Base-by-base conservation (phyloP, 2,888 invertebrate genomes). In the Sepioteuthis lessoniana region DNA sequence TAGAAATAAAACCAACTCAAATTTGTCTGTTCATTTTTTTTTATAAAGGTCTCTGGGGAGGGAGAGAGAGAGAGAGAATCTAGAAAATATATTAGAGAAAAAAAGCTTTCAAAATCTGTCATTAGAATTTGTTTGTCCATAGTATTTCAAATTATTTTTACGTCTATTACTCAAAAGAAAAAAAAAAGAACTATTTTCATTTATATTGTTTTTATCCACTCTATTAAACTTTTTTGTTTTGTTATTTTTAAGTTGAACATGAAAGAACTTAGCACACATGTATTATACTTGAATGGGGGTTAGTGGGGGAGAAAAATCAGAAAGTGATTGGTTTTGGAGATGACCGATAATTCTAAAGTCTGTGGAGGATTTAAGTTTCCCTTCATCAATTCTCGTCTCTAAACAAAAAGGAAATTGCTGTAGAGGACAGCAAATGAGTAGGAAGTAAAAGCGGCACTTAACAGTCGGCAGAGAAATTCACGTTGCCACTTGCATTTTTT, bases 311-410 rank as follows among this genome's bases (percentile, higher is more conserved):
- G 16, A 76, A 76, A 76, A 76, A 76, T 76, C 35, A 76, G 35
- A n/a, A 31, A 76, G 16, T 35, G 25, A 35, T 76, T 76, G n/a
- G n/a, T 4, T n/a, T n/a, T n/a, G n/a, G 76, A 16, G 76, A 76
- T 76, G 76, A n/a, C 76, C 76, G 76, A 76, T 76, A n/a, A 76
- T 76, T 76, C 76, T n/a, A 76, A 35, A 35, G n/a, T 76, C 76
- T 76, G n/a, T 35, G 19, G 76, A 35, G 76, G 76, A 76, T 76
- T 76, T 76, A 76, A 35, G 35, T 76, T 76, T 76, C 76, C n/a
- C 76, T 76, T 76, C n/a, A 76, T 76, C n/a, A n/a, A n/a, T n/a
- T 13, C n/a, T 76, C 76, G 76, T 76, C 76, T 76, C 76, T 76
- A 76, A 76, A 76, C 13, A 76, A 31, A 31, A n/a, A n/a, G n/a